Conservation (phyloP, 1,140 invertebrate genomes). For the Polypedilum pembai region DNA sequence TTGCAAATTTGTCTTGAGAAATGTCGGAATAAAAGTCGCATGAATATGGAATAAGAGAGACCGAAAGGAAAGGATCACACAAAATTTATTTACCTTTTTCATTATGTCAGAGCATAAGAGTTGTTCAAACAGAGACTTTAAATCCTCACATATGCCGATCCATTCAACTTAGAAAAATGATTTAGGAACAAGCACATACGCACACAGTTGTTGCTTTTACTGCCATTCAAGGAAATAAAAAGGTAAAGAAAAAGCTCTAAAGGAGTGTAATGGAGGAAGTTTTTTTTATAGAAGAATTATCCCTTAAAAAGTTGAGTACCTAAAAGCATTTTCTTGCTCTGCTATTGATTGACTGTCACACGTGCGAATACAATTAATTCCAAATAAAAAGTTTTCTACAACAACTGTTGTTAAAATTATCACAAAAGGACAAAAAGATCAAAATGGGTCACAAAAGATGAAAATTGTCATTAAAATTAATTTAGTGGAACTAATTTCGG, state of each 20-base stretch:
- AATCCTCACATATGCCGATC: too few species aligned
- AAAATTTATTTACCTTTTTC: too few species aligned
- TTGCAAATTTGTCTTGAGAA: too few species aligned
- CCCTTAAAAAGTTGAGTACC: background rate
- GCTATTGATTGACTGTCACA: slow-evolving; percentile 2
- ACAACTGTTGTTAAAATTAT: background rate
- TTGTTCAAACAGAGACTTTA: too few species aligned
- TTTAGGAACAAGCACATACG: too few species aligned
- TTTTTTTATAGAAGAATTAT: background rate
- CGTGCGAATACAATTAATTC: too few species aligned
- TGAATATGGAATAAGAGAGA: too few species aligned
- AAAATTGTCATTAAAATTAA: slow-evolving; percentile 7
- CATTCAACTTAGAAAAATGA: too few species aligned
- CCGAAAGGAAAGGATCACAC: too few species aligned
- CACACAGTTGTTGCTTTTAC: too few species aligned
- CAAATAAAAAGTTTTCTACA: background rate
- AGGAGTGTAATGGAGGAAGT: background rate
- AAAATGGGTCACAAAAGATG: background rate
- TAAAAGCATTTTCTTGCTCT: background rate
- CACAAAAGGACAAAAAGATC: background rate
- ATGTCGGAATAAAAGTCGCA: too few species aligned
- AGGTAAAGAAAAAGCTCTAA: background rate
- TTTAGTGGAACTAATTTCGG: slow-evolving; percentile 22
- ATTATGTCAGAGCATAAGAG: too few species aligned
- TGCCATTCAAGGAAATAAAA: background rate